Percentiles rank a stretch among this genome's conserved stretches.
Evolutionary conservation across 2,888 invertebrate species (phyloP).

Genomic region (Sminthurinus aureus): DNA sequence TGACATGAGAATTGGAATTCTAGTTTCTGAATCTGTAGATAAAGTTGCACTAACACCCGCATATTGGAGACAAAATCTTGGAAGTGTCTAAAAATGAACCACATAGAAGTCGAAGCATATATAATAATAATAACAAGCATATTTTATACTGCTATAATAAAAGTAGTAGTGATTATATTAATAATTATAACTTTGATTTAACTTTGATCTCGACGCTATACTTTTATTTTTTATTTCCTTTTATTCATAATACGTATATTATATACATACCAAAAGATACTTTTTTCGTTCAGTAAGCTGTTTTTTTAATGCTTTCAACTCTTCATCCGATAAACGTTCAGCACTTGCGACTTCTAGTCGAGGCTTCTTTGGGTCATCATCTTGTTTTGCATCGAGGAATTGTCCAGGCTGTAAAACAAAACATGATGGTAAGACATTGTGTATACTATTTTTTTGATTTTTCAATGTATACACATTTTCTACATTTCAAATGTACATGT

Average conservation of each 20-base stretch:
- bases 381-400: constrained; percentile 41
- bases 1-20: constrained; percentile 80
- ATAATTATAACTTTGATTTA: too few species aligned
- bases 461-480: neutral
- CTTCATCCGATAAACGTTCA: constrained; percentile 51
- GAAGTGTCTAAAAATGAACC: constrained; percentile 62
- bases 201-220: neutral
- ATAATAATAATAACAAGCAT: too few species aligned
- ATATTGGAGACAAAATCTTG: constrained; percentile 72
- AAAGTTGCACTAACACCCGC: constrained; percentile 74
- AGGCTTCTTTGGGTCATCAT: constrained; percentile 25
- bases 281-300: constrained; percentile 60
- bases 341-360: neutral
- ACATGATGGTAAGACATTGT: constrained; percentile 19
- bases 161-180: too few species aligned
- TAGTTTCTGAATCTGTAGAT: constrained; percentile 65
- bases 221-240: too few species aligned
- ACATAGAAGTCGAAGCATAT: neutral
- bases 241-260: neutral
- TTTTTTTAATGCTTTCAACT: constrained; percentile 58
- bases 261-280: constrained; percentile 53
- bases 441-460: neutral
- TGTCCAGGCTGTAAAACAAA: constrained; percentile 44
- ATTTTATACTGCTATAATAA: too few species aligned
- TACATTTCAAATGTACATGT: neutral